These are phyloP conservation scores for Dinocampus coccinellae DNA, from an alignment of 2,888 invertebrate genomes.

Conservation along the genomic window DNA sequence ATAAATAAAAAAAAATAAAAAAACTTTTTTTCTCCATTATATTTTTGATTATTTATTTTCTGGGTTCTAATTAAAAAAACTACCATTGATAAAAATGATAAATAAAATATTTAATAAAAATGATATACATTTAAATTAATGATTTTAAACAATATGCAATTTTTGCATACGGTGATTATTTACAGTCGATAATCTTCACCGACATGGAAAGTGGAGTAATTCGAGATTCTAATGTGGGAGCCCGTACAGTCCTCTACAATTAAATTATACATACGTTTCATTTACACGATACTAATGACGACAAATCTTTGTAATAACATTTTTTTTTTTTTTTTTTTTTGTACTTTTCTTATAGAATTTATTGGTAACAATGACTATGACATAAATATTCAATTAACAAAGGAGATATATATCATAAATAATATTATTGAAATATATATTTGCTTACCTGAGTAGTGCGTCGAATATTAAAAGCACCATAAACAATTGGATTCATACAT, in stretches of 20 bases:
- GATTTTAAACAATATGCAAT: constrained; percentile 10
- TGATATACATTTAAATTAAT: constrained; percentile 17
- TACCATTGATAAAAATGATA: constrained; percentile 1
- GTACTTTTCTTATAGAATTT: too few species aligned
- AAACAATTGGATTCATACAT: constrained; percentile 96
- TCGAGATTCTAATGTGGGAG: constrained; percentile 63
- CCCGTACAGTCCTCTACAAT: constrained; percentile 60
- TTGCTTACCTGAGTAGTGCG: constrained; percentile 59
- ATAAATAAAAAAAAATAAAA: too few species aligned
- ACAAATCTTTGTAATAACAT: not conserved
- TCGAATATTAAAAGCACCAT: constrained; percentile 88
- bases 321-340: not conserved
- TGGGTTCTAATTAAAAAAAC: not conserved
- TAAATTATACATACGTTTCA: constrained; percentile 30
- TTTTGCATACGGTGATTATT: constrained; percentile 23
- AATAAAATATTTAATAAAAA: constrained; percentile 27
- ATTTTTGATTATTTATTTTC: too few species aligned
- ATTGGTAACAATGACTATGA: not conserved
- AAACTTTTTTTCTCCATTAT: too few species aligned
- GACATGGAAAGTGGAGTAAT: constrained; percentile 65
- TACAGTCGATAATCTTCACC: constrained; percentile 61
- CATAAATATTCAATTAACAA: constrained; percentile 2
- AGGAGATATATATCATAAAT: too few species aligned
- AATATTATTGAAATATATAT: constrained; percentile 13
- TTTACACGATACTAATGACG: not conserved